These are phyloP conservation scores for Beaufortia kweichowensis DNA, from an alignment of 2,113 vertebrate genomes.

Conservation along the genomic window DNA sequence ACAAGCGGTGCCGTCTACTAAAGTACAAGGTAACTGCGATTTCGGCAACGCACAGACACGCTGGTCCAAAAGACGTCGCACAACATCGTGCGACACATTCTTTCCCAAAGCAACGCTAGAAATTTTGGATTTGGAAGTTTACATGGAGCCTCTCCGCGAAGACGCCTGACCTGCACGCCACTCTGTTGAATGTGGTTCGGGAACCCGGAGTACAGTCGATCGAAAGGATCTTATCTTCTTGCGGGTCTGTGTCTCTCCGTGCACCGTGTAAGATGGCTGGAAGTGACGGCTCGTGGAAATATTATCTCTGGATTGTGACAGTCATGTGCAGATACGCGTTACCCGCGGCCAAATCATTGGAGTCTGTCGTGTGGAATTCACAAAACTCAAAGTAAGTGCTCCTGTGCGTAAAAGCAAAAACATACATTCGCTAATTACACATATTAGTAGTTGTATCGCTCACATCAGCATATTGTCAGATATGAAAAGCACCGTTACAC, in stretches of 20 bases:
- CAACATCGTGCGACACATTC: conserved; percentile 10
- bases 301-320: conserved; percentile 60
- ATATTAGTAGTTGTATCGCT: background rate
- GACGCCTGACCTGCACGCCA: conserved; percentile 24
- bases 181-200: conserved; percentile 41
- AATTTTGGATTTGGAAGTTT: conserved; percentile 46
- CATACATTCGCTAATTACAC: background rate
- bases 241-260: conserved; percentile 17
- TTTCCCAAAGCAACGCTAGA: conserved; percentile 4
- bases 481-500: background rate
- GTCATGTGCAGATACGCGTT: conserved; percentile 52
- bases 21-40: conserved; percentile 38
- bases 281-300: conserved; percentile 51
- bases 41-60: conserved; percentile 9
- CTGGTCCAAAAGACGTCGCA: conserved; percentile 5
- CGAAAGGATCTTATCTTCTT: conserved; percentile 41
- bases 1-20: conserved; percentile 18
- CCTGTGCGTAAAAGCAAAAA: background rate
- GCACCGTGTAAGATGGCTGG: conserved; percentile 54
- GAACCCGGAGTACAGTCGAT: conserved; percentile 29
- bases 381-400: conserved; percentile 60
- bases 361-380: conserved; percentile 61
- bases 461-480: background rate
- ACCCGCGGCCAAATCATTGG: conserved; percentile 60
- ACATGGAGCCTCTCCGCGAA: conserved; percentile 22